Evolutionary conservation across 1,140 invertebrate genomes (phyloP).

Genomic region (Euschistus heros): DNA sequence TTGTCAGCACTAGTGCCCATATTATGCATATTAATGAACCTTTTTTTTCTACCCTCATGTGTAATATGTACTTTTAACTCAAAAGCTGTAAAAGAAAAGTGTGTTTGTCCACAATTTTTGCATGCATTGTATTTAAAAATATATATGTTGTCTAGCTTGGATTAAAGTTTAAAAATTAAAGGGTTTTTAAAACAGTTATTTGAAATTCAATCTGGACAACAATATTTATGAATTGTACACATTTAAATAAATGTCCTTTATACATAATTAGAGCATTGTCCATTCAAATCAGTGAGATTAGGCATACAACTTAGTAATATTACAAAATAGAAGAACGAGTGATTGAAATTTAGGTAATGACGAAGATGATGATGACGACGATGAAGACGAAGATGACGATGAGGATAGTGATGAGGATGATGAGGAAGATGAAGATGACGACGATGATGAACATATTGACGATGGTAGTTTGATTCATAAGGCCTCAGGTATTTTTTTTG

Average conservation of each 20-base stretch:
- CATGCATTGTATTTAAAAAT: not conserved
- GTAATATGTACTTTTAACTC: too few relatives aligned
- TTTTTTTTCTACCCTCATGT: not conserved
- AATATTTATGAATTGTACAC: too few relatives aligned
- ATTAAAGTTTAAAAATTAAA: not conserved
- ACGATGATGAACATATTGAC: slow-evolving; percentile 38
- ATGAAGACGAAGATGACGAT: slow-evolving; percentile 37
- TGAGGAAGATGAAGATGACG: slow-evolving; percentile 34
- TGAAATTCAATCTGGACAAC: too few relatives aligned
- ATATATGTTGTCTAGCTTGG: not conserved
- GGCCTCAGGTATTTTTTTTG: slow-evolving; percentile 20
- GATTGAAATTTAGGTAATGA: slow-evolving; percentile 34
- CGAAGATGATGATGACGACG: slow-evolving; percentile 42
- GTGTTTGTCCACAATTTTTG: slow-evolving; percentile 1
- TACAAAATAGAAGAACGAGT: slow-evolving; percentile 10
- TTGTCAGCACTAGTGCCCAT: not conserved
- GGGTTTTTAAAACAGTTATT: too few relatives aligned
- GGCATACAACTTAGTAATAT: not conserved
- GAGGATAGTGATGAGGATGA: slow-evolving; percentile 36
- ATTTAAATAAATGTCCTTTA: too few relatives aligned
- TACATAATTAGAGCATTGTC: too few relatives aligned
- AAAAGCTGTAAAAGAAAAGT: not conserved
- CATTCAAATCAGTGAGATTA: too few relatives aligned
- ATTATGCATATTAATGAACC: not conserved
- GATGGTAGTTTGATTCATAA: slow-evolving; percentile 22